These are phyloP conservation scores for Dolomedes plantarius DNA, from an alignment of 2,888 invertebrate species.

Conservation along the genomic window DNA sequence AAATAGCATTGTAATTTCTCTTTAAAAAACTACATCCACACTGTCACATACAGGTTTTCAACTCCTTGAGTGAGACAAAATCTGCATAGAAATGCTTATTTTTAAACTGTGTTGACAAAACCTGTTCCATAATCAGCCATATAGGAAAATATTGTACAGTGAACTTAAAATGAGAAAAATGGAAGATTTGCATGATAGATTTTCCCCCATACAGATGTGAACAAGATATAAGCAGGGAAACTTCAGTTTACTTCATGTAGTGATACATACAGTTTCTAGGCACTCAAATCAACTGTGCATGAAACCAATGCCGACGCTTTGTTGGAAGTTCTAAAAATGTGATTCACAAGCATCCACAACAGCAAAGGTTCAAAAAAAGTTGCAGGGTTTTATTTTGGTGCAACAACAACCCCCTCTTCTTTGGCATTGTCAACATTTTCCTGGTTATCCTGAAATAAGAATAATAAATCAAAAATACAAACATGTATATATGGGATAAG, in stretches of 20 bases:
- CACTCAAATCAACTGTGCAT: slow-evolving; percentile 54
- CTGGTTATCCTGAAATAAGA: slow-evolving; percentile 46
- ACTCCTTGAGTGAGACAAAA: too few species aligned
- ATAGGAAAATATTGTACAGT: too few species aligned
- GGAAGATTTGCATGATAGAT: neutral
- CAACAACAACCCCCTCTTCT: slow-evolving; percentile 64
- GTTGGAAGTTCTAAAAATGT: slow-evolving; percentile 39
- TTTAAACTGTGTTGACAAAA: too few species aligned
- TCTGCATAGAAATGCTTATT: too few species aligned
- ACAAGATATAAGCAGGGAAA: neutral
- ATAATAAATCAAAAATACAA: neutral
- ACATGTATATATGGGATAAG: neutral
- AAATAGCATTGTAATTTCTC: too few species aligned
- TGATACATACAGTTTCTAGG: slow-evolving; percentile 54
- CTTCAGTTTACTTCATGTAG: neutral
- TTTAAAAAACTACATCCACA: too few species aligned
- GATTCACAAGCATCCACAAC: slow-evolving; percentile 20
- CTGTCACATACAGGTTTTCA: too few species aligned
- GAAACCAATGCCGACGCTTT: slow-evolving; percentile 38
- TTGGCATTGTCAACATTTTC: slow-evolving; percentile 64
- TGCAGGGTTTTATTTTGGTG: slow-evolving; percentile 78
- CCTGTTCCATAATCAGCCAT: too few species aligned
- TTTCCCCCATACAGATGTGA: neutral
- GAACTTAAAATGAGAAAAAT: neutral
- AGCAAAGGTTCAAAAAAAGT: slow-evolving; percentile 27